phyloP scores from a whole-genome alignment of 2,113 vertebrate genomes.

The Toxostoma redivivum region DNA sequence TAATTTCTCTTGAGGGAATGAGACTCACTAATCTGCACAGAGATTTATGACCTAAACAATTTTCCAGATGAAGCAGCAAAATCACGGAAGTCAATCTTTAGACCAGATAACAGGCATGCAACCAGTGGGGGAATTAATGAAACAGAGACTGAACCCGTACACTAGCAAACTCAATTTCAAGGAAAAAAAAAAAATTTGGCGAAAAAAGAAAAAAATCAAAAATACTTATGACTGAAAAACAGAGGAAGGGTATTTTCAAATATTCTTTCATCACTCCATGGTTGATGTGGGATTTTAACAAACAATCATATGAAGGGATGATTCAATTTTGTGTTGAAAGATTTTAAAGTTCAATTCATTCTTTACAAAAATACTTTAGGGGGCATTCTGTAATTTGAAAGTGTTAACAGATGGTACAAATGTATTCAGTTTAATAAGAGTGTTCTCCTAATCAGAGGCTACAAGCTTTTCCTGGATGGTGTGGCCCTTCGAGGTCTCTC shows the following conservation, averaged over 20 bases:
- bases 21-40: neutral
- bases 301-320: neutral
- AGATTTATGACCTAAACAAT: constrained; percentile 20
- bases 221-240: neutral
- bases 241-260: neutral
- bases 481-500: neutral
- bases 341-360: neutral
- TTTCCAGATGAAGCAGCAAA: neutral
- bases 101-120: neutral
- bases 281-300: neutral
- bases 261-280: neutral
- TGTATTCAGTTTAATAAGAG: neutral
- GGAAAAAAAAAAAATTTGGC: neutral
- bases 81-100: constrained; percentile 2
- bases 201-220: neutral
- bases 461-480: neutral
- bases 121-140: neutral
- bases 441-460: neutral
- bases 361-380: neutral
- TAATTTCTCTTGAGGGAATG: neutral
- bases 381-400: neutral
- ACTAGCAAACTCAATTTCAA: neutral
- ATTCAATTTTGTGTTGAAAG: neutral
- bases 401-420: neutral
- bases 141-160: neutral